Conservation (phyloP, 1,140 invertebrate species). For the Melanaphis sacchari region DNA sequence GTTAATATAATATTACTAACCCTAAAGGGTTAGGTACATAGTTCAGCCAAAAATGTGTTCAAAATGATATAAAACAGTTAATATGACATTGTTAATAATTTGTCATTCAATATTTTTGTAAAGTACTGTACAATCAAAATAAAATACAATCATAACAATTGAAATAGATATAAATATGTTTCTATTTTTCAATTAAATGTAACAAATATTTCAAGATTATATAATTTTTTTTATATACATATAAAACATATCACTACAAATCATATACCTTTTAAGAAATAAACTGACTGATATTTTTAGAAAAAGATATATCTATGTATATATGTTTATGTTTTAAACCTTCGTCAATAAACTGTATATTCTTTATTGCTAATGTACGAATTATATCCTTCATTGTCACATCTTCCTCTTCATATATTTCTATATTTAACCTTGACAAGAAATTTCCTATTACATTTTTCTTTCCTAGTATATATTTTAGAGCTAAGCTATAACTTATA, state of each 20-base stretch:
- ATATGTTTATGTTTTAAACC: no score
- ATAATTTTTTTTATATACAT: background rate
- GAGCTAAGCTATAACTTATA: conserved; percentile 60
- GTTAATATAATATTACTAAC: background rate
- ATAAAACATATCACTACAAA: no score
- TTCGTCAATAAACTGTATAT: conserved; percentile 57
- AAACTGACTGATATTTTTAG: no score
- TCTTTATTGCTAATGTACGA: background rate
- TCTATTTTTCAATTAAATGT: background rate
- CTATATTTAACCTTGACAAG: conserved; percentile 62
- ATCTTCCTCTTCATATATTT: conserved; percentile 59
- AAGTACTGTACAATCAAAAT: background rate
- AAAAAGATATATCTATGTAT: no score
- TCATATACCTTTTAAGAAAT: no score
- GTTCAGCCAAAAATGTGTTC: background rate
- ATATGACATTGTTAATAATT: no score
- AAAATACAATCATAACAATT: background rate
- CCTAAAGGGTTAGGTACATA: no score
- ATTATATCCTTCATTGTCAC: conserved; percentile 59
- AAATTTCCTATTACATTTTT: conserved; percentile 64
- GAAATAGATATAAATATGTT: no score
- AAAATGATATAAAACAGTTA: background rate
- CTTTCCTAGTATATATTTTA: conserved; percentile 64
- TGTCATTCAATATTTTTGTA: background rate
- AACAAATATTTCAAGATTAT: background rate